These are phyloP conservation scores for Dryomyza anilis DNA, from an alignment of 2,888 invertebrate species.

Conservation along the genomic window DNA sequence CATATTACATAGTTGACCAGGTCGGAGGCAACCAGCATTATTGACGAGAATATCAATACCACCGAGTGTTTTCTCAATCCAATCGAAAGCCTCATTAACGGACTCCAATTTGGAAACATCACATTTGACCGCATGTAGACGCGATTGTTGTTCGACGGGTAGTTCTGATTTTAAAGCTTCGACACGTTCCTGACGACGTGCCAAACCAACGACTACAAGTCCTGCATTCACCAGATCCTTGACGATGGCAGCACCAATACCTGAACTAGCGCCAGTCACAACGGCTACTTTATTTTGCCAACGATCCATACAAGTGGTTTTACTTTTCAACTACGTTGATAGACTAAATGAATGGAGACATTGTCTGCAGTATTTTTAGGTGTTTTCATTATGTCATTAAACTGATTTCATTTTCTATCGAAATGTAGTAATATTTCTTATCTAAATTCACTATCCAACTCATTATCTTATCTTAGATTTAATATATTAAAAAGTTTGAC, in stretches of 20 bases:
- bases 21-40: constrained; percentile 63
- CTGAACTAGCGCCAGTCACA: constrained; percentile 69
- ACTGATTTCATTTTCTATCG: too few species aligned
- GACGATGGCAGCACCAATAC: constrained; percentile 65
- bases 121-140: constrained; percentile 41
- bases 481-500: too few species aligned
- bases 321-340: too few species aligned
- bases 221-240: constrained; percentile 61
- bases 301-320: constrained; percentile 61
- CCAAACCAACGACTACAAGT: constrained; percentile 64
- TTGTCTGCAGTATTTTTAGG: too few species aligned
- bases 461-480: too few species aligned
- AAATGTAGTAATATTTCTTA: too few species aligned
- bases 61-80: constrained; percentile 62
- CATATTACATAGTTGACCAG: constrained; percentile 42
- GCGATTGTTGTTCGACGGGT: constrained; percentile 27
- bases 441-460: too few species aligned
- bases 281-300: constrained; percentile 67
- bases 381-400: too few species aligned
- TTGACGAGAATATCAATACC: constrained; percentile 66
- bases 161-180: constrained; percentile 39
- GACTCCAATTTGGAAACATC: constrained; percentile 64
- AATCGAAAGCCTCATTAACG: constrained; percentile 63
- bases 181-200: constrained; percentile 59
- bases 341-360: too few species aligned